Conservation (phyloP, 2,888 invertebrate species). For the Deilephila elpenor region DNA sequence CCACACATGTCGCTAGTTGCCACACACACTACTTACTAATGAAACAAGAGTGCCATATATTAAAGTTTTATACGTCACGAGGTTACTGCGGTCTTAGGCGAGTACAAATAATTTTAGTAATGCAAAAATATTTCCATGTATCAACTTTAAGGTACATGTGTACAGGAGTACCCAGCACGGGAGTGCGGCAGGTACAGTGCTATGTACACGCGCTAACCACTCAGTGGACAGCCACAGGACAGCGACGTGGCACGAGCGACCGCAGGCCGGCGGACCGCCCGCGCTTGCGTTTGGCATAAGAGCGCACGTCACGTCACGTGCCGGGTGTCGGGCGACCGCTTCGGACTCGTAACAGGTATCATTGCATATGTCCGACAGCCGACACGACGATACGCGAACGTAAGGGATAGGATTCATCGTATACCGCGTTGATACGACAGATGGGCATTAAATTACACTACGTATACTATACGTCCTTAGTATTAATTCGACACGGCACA, state of each 20-base stretch:
- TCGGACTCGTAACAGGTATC: too few relatives aligned
- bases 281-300: not conserved
- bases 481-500: too few relatives aligned
- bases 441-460: too few relatives aligned
- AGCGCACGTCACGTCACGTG: not conserved
- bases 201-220: constrained; percentile 50
- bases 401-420: not conserved
- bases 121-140: constrained; percentile 65
- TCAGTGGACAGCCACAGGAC: constrained; percentile 33
- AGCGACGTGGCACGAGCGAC: constrained; percentile 22
- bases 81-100: constrained; percentile 48
- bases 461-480: too few relatives aligned
- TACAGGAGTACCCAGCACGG: constrained; percentile 33
- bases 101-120: constrained; percentile 54
- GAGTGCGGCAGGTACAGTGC: not conserved
- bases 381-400: not conserved
- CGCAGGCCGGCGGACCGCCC: not conserved
- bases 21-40: not conserved
- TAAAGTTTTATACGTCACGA: constrained; percentile 39
- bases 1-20: not conserved
- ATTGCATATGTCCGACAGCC: too few relatives aligned
- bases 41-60: constrained; percentile 30
- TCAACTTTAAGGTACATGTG: constrained; percentile 45
- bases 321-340: too few relatives aligned
- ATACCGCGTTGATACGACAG: not conserved